Conservation (phyloP, 2,797 vertebrate species). For the Brachymystax lenok region DNA sequence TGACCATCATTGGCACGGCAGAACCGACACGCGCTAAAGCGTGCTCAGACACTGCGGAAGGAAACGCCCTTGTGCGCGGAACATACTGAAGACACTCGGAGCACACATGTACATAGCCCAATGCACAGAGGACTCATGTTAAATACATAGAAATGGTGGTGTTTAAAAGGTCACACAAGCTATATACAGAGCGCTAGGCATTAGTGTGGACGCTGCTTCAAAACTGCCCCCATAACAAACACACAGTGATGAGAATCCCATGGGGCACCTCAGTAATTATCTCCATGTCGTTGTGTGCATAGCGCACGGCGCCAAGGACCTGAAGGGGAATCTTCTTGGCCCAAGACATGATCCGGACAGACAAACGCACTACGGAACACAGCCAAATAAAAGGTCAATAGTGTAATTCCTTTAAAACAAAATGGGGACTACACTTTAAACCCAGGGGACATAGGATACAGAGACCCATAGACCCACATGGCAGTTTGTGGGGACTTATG, state of each 20-base stretch:
- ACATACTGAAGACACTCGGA: not conserved
- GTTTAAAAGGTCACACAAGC: not conserved
- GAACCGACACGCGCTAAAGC: not conserved
- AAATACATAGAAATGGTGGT: not conserved
- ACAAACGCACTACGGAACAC: not conserved
- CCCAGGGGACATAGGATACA: constrained; percentile 45
- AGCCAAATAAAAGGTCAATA: constrained; percentile 54
- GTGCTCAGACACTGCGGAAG: not conserved
- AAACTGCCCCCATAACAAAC: not conserved
- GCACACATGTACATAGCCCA: not conserved
- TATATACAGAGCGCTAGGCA: not conserved
- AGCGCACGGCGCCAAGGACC: constrained; percentile 51
- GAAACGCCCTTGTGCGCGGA: not conserved
- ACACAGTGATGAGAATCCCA: constrained; percentile 32
- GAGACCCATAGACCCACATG: constrained; percentile 50
- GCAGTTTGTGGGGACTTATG: not conserved
- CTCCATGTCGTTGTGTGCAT: constrained; percentile 46
- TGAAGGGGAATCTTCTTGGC: constrained; percentile 24
- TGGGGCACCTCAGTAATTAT: constrained; percentile 50
- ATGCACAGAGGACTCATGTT: not conserved
- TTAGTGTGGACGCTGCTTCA: not conserved
- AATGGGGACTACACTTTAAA: constrained; percentile 20
- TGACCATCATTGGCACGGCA: not conserved
- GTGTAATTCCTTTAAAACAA: constrained; percentile 55
- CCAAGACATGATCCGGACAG: not conserved